phyloP scores from a whole-genome alignment of 2,113 vertebrate genomes.

The Chloropsis hardwickii region DNA sequence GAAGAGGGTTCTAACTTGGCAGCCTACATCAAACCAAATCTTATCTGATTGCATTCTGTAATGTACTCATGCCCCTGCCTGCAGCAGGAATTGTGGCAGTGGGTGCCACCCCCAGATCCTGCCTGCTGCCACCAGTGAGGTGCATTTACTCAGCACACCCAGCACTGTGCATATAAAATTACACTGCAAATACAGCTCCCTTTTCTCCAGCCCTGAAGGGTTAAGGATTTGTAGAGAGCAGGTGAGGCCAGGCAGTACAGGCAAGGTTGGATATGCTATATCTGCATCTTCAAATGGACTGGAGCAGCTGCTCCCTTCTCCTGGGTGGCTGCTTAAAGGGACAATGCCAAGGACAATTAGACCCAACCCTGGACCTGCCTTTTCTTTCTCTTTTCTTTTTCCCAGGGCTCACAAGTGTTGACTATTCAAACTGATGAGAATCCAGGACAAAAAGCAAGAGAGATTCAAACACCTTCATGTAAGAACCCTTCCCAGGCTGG shows the following conservation, averaged over 20 bases:
- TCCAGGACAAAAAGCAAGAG: background rate
- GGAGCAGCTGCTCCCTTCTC: conserved; percentile 15
- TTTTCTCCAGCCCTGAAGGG: background rate
- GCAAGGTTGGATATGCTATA: background rate
- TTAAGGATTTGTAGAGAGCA: background rate
- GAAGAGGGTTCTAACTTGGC: background rate
- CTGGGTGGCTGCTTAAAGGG: background rate
- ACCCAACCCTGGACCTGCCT: background rate
- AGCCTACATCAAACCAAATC: background rate
- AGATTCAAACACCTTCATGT: background rate
- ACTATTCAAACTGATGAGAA: background rate
- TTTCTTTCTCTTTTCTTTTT: background rate
- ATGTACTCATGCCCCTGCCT: background rate
- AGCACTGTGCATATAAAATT: background rate
- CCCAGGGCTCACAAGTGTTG: background rate
- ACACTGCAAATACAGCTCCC: background rate
- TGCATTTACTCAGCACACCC: background rate
- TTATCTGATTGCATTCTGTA: background rate
- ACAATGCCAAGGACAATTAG: background rate
- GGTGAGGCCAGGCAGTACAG: background rate
- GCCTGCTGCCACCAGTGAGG: fast-evolving
- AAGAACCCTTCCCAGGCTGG: background rate
- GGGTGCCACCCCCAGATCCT: background rate
- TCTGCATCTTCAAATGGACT: background rate
- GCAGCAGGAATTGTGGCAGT: background rate